These are phyloP conservation scores for Nyctibius grandis DNA, from an alignment of 2,797 vertebrate species.

Conservation along the genomic window DNA sequence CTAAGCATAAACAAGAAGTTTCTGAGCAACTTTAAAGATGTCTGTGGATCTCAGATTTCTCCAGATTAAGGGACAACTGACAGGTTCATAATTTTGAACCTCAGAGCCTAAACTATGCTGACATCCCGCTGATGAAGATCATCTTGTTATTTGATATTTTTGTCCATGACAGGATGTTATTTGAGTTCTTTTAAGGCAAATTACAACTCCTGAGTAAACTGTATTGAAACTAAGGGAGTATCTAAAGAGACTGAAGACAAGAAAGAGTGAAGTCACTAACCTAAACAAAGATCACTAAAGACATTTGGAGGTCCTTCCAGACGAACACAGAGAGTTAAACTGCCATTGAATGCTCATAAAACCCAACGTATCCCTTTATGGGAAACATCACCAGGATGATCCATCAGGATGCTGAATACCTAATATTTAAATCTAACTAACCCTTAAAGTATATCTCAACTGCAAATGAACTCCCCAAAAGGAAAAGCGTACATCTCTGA, in stretches of 20 bases:
- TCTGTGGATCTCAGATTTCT: not conserved
- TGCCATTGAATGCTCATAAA: not conserved
- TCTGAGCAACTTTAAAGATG: not conserved
- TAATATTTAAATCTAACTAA: not conserved
- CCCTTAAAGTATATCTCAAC: not conserved
- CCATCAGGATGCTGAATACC: not conserved
- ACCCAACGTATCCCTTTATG: not conserved
- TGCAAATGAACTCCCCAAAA: not conserved
- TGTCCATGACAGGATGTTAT: not conserved
- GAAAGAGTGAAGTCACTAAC: not conserved
- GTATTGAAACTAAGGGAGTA: not conserved
- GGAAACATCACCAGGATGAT: not conserved
- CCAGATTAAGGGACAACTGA: not conserved
- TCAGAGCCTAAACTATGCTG: not conserved
- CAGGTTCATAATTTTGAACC: not conserved
- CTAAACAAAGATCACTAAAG: not conserved
- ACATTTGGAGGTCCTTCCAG: not conserved
- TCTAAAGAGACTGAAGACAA: not conserved
- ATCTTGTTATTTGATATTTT: not conserved
- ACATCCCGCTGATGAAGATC: not conserved
- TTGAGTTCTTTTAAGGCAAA: not conserved
- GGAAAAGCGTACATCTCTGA: not conserved
- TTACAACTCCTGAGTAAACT: not conserved
- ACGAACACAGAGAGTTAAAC: not conserved
- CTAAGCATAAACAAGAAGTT: not conserved